These are phyloP conservation scores for Temnothorax longispinosus DNA, from an alignment of 1,140 invertebrate genomes.

Conservation along the genomic window DNA sequence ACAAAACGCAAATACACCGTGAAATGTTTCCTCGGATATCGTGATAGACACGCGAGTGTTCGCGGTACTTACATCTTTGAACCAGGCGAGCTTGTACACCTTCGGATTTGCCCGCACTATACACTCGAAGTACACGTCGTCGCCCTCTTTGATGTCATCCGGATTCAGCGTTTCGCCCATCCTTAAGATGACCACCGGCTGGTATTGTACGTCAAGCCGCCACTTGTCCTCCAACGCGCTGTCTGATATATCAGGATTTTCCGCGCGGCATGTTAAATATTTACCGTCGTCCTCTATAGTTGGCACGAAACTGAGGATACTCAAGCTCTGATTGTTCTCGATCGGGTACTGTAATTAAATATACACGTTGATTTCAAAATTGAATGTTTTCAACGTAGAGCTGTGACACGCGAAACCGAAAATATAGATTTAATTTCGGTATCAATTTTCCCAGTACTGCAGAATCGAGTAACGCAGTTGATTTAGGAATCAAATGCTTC, in stretches of 20 bases:
- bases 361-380: constrained; percentile 1
- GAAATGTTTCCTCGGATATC: constrained; percentile 36
- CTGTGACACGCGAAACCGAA: background rate
- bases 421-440: background rate
- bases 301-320: constrained; percentile 92
- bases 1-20: constrained; percentile 28
- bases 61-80: constrained; percentile 91
- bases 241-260: constrained; percentile 93
- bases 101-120: constrained; percentile 93
- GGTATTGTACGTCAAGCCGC: constrained; percentile 91
- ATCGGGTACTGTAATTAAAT: constrained; percentile 89
- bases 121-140: constrained; percentile 93
- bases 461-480: background rate
- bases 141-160: constrained; percentile 93
- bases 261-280: constrained; percentile 94
- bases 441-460: background rate
- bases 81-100: constrained; percentile 93
- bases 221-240: constrained; percentile 94
- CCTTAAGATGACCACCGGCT: constrained; percentile 91
- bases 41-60: constrained; percentile 30
- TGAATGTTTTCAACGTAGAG: background rate
- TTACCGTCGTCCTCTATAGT: constrained; percentile 94
- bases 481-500: background rate
- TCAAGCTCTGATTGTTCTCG: constrained; percentile 92
- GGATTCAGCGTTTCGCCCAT: constrained; percentile 93